Percentiles rank a stretch among this genome's conserved stretches.
Conservation (phyloP, 2,113 vertebrate species). For the Sorex araneus region DNA sequence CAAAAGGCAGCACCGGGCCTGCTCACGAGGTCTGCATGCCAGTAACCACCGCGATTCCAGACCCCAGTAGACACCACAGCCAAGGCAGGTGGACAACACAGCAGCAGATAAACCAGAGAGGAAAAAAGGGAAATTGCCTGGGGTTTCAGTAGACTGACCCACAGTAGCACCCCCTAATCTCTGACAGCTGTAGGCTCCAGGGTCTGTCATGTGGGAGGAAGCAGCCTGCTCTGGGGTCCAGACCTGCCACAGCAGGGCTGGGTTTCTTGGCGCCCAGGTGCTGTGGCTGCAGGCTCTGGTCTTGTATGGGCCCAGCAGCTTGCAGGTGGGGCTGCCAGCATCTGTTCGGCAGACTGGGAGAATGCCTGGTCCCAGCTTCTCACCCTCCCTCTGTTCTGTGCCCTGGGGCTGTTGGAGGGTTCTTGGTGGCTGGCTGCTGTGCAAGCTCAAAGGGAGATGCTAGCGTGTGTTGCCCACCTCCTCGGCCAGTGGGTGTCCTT, state of each 20-base stretch:
- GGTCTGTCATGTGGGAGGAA: background rate
- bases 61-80: conserved; percentile 82
- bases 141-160: conserved; percentile 56
- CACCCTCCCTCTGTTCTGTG: background rate
- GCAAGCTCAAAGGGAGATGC: background rate
- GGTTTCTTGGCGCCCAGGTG: background rate
- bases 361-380: background rate
- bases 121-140: conserved; percentile 75
- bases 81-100: conserved; percentile 1
- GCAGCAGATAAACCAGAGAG: conserved; percentile 10
- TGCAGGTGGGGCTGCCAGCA: background rate
- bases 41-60: conserved; percentile 70
- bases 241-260: background rate
- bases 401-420: background rate
- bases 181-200: background rate
- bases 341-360: background rate
- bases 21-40: conserved; percentile 75
- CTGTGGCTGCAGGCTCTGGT: conserved; percentile 35
- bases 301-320: background rate
- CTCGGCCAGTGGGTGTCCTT: background rate
- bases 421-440: no score
- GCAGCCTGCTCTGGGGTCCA: conserved; percentile 12
- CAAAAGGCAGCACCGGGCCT: conserved; percentile 81
- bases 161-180: conserved; percentile 72
- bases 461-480: background rate